These are phyloP conservation scores for Campoplex nolae DNA, from an alignment of 2,888 invertebrate species.

Conservation along the genomic window DNA sequence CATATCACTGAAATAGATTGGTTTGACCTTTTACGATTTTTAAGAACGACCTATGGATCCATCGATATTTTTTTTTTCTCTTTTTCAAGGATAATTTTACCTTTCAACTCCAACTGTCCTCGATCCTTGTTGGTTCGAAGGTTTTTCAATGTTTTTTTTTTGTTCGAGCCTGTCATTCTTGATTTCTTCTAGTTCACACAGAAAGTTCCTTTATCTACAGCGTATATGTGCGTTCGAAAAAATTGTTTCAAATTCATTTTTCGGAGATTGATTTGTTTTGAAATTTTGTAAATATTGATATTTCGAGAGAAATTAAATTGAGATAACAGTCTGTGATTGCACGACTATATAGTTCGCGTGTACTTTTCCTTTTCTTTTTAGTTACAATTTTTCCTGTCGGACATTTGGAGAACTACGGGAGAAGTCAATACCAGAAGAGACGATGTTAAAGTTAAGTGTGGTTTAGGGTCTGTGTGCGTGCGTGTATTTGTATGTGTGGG, in stretches of 20 bases:
- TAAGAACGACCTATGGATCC: not conserved
- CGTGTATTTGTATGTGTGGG: not conserved
- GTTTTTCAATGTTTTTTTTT: not conserved
- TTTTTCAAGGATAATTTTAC: not conserved
- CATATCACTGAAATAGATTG: slow-evolving; percentile 31
- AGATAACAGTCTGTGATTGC: too few species aligned
- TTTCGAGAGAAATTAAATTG: not conserved
- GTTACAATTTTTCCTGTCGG: slow-evolving; percentile 18
- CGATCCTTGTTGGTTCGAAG: not conserved
- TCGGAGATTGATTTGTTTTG: not conserved
- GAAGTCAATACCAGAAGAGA: slow-evolving; percentile 45
- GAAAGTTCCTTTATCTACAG: not conserved
- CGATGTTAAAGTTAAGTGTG: slow-evolving; percentile 18
- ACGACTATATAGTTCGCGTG: not conserved
- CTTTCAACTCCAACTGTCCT: not conserved
- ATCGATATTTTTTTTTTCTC: not conserved
- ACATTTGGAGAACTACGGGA: slow-evolving; percentile 24
- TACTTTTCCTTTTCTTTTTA: slow-evolving; percentile 16
- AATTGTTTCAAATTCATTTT: not conserved
- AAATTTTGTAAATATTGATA: not conserved
- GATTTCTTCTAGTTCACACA: not conserved
- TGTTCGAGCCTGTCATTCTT: not conserved
- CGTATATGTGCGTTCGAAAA: not conserved
- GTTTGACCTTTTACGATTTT: slow-evolving; percentile 38
- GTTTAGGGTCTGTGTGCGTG: not conserved